Percentiles rank a stretch among this genome's conserved stretches.
These are phyloP conservation scores for Intellagama lesueurii DNA, from an alignment of 2,797 vertebrate species.

Conservation along the genomic window DNA sequence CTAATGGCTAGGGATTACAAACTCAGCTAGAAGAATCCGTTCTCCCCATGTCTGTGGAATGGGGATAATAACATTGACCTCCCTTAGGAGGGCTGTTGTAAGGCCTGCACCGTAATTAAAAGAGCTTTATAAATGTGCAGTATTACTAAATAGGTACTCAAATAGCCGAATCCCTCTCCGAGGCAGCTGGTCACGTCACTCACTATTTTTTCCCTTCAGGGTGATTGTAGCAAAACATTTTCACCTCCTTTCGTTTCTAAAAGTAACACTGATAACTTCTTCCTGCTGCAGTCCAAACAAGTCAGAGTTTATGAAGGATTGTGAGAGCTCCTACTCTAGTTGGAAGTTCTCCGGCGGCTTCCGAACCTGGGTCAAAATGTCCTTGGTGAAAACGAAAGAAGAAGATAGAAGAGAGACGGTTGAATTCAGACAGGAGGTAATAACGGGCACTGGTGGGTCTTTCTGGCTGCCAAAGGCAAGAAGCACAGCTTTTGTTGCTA, in stretches of 20 bases:
- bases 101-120: neutral
- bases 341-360: constrained; percentile 98
- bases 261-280: constrained; percentile 9
- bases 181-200: neutral
- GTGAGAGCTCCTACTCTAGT: constrained; percentile 94
- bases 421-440: constrained; percentile 96
- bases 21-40: neutral
- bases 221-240: neutral
- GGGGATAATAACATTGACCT: neutral
- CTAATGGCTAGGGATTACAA: too few species aligned
- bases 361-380: constrained; percentile 99
- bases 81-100: neutral
- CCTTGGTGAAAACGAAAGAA: constrained; percentile 91
- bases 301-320: constrained; percentile 90
- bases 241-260: neutral
- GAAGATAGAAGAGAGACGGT: constrained; percentile 84
- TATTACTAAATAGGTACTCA: neutral
- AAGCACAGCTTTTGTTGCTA: constrained; percentile 1
- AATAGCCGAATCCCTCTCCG: neutral
- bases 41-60: neutral
- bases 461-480: neutral
- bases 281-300: constrained; percentile 80
- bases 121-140: neutral
- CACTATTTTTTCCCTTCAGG: neutral
- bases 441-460: too few species aligned